Evolutionary conservation across 2,113 vertebrate species (phyloP).

Genomic region (Coryphaenoides rupestris): DNA sequence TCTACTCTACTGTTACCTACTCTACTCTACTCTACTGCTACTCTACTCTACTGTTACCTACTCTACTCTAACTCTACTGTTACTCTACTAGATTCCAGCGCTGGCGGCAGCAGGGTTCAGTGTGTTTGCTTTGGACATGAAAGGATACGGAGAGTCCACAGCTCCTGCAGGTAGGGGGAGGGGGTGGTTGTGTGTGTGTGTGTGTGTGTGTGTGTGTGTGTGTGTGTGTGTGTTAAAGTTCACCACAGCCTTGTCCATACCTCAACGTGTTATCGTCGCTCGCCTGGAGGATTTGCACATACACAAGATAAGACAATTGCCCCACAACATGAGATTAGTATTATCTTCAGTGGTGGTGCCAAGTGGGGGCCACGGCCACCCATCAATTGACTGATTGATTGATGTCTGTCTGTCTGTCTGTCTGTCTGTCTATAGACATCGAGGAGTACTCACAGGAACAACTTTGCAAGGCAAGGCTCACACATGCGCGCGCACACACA

Average conservation of each 20-base stretch:
- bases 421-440: conserved; percentile 40
- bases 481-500: background rate
- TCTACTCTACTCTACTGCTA: no score
- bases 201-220: background rate
- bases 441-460: conserved; percentile 66
- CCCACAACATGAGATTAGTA: no score
- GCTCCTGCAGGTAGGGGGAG: conserved; percentile 43
- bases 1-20: background rate
- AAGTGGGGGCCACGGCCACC: no score
- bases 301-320: no score
- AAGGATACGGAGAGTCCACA: conserved; percentile 78
- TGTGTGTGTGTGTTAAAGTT: background rate
- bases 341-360: no score
- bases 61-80: conserved; percentile 3
- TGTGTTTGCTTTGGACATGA: conserved; percentile 81
- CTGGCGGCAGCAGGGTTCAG: conserved; percentile 82
- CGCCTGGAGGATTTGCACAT: no score
- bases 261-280: no score
- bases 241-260: no score
- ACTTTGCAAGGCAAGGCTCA: conserved; percentile 53
- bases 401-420: no score
- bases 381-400: no score
- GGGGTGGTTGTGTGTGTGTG: background rate
- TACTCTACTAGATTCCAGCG: conserved; percentile 80
- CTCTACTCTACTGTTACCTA: no score